These are phyloP conservation scores for pig (Sus scrofa) DNA, from an alignment of 2,113 vertebrate genomes.

Conservation along the genomic window T2T-Sscrofa CM000819.6:138605501-138606000, in stretches of 20 bases:
- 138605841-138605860: neutral
- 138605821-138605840: neutral
- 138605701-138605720: slow-evolving; percentile 3
- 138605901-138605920: too few species aligned
- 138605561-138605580: neutral
- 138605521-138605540: slow-evolving; percentile 38
- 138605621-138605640: neutral
- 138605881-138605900: too few species aligned
- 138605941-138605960: too few species aligned
- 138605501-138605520: slow-evolving; percentile 55
- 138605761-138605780: neutral
- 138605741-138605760: neutral
- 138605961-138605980: too few species aligned
- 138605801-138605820: neutral
- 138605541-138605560: neutral
- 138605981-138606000: too few species aligned
- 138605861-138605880: too few species aligned
- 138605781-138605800: neutral
- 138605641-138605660: neutral
- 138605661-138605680: slow-evolving; percentile 11
- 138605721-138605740: neutral
- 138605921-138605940: too few species aligned
- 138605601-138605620: slow-evolving; percentile 43
- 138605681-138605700: neutral
- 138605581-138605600: slow-evolving; percentile 37